Conservation (phyloP, 2,113 vertebrate genomes). For the Megalops atlanticus region DNA sequence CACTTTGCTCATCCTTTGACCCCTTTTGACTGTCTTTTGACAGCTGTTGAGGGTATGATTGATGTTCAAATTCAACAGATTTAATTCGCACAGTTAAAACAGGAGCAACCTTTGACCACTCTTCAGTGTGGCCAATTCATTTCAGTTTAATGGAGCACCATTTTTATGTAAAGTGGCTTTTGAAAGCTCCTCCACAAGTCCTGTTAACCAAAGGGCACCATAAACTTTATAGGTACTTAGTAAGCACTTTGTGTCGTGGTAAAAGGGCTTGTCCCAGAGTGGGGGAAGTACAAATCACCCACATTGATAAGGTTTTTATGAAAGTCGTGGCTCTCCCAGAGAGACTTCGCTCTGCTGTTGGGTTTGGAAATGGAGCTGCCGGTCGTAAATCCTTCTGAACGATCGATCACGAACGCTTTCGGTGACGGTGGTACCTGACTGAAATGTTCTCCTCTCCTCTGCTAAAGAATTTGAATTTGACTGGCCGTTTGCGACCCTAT, state of each 20-base stretch:
- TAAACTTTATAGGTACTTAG: constrained; percentile 24
- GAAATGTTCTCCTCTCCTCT: background rate
- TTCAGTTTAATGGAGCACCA: constrained; percentile 41
- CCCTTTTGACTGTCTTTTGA: background rate
- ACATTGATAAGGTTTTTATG: background rate
- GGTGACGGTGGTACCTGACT: background rate
- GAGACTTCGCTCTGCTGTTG: background rate
- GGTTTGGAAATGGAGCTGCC: background rate
- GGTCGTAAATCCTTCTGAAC: background rate
- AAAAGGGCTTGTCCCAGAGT: background rate
- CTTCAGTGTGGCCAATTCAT: constrained; percentile 39
- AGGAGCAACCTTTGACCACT: constrained; percentile 28
- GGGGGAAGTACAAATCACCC: background rate
- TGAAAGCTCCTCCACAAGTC: background rate
- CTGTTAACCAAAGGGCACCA: constrained; percentile 19
- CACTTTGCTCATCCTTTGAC: background rate
- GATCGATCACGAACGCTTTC: background rate
- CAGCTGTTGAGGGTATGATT: background rate
- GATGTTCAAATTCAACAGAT: background rate
- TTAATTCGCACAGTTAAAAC: constrained; percentile 31
- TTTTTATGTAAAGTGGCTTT: constrained; percentile 27
- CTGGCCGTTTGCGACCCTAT: background rate
- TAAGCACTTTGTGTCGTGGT: constrained; percentile 3
- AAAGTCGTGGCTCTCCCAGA: background rate
- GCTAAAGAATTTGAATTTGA: background rate